These are phyloP conservation scores for Malaclemys terrapin DNA, from an alignment of 2,113 vertebrate genomes.

Conservation along the genomic window DNA sequence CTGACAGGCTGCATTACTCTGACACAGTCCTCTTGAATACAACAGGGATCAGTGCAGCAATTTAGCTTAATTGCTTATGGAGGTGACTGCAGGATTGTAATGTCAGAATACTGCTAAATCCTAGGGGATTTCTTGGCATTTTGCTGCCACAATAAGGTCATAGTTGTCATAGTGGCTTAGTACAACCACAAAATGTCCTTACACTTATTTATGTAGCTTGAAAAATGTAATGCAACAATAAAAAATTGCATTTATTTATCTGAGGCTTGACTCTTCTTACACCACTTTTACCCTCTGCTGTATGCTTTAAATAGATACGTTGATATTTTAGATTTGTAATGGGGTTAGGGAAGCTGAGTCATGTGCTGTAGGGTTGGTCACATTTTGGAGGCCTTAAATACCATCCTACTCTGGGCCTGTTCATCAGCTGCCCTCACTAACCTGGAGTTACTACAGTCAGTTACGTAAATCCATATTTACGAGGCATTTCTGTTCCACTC, in stretches of 20 bases:
- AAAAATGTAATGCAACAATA: constrained; percentile 52
- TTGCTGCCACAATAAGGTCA: constrained; percentile 70
- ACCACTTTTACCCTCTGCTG: background rate
- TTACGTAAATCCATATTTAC: constrained; percentile 58
- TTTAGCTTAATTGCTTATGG: constrained; percentile 62
- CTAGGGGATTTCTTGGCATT: constrained; percentile 57
- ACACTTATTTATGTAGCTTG: constrained; percentile 26
- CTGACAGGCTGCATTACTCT: background rate
- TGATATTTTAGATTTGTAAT: constrained; percentile 4
- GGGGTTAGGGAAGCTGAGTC: background rate
- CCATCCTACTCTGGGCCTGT: constrained; percentile 8
- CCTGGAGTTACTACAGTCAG: background rate
- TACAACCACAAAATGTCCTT: constrained; percentile 20
- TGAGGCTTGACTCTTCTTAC: background rate
- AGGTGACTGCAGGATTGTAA: constrained; percentile 62
- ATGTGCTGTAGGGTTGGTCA: background rate
- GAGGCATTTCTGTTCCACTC: constrained; percentile 29
- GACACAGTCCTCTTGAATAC: background rate
- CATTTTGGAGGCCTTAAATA: constrained; percentile 43
- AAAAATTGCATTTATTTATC: constrained; percentile 12
- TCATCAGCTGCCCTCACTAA: constrained; percentile 31
- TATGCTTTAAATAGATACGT: constrained; percentile 19
- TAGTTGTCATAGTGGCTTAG: constrained; percentile 61
- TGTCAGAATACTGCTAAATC: constrained; percentile 60
- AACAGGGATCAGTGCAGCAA: constrained; percentile 29